phyloP scores from a whole-genome alignment of 2,888 invertebrate species.

The Cosmopolites sordidus region DNA sequence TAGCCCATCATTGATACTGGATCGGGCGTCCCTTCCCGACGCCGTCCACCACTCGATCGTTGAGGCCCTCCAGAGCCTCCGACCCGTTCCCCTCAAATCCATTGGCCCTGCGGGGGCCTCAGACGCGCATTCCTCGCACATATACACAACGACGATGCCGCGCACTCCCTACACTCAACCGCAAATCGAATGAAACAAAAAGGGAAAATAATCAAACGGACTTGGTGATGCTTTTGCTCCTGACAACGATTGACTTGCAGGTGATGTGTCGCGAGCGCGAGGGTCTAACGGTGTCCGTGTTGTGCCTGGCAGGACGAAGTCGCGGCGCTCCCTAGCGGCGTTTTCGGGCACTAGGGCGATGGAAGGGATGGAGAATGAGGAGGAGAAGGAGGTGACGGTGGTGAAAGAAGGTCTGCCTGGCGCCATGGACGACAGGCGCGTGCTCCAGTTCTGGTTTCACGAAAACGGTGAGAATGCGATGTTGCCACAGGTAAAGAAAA shows the following conservation, averaged over 20 bases:
- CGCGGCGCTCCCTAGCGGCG: constrained; percentile 20
- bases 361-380: constrained; percentile 5
- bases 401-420: constrained; percentile 9
- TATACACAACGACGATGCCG: constrained; percentile 13
- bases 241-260: not conserved
- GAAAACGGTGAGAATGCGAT: constrained; percentile 5
- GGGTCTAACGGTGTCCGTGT: constrained; percentile 32
- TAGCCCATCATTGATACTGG: constrained; percentile 78
- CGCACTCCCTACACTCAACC: too few species aligned
- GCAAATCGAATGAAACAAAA: too few species aligned
- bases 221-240: too few species aligned
- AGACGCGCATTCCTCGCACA: constrained; percentile 13
- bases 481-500: too few species aligned
- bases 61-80: constrained; percentile 26
- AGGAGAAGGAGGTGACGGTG: constrained; percentile 1
- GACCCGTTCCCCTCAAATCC: constrained; percentile 25
- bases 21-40: constrained; percentile 48
- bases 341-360: constrained; percentile 4
- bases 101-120: constrained; percentile 31
- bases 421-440: constrained; percentile 14
- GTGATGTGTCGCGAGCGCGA: not conserved
- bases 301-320: constrained; percentile 26
- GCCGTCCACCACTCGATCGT: constrained; percentile 17
- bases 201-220: too few species aligned
- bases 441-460: constrained; percentile 15